Conservation (phyloP, 64 coral and sea anemone species). For the Astreopora myriophthalma region DNA sequence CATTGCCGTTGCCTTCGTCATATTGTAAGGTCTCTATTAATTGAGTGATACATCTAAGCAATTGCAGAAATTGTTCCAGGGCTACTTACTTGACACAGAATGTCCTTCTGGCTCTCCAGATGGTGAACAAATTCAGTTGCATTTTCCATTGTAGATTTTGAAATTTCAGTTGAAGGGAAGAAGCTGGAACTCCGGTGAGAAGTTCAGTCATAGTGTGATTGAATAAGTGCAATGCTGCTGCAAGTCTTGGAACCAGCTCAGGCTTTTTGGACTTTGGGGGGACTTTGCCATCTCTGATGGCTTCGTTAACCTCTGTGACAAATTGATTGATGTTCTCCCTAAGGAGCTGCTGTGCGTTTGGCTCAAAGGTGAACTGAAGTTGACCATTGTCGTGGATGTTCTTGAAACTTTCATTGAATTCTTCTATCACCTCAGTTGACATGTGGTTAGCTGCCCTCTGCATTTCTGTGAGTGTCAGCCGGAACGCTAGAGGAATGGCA, state of each 20-base stretch:
- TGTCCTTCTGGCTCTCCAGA: conserved; percentile 38
- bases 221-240: conserved; percentile 41
- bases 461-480: too few species aligned
- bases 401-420: too few species aligned
- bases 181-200: conserved; percentile 15
- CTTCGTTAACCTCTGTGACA: conserved; percentile 49
- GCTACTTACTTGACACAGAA: conserved; percentile 56
- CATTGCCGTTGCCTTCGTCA: too few species aligned
- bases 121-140: conserved; percentile 40
- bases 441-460: too few species aligned
- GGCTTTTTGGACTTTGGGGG: conserved; percentile 52
- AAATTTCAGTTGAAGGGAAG: not conserved
- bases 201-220: conserved; percentile 33
- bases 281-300: conserved; percentile 41
- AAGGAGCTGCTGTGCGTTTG: not conserved
- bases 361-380: too few species aligned
- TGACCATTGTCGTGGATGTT: too few species aligned
- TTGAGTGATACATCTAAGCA: too few species aligned
- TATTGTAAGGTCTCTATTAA: too few species aligned
- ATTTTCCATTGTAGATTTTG: conserved; percentile 22
- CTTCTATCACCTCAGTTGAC: too few species aligned
- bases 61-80: too few species aligned
- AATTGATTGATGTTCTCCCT: conserved; percentile 24
- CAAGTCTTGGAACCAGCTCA: conserved; percentile 49
- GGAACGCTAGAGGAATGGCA: too few species aligned